Evolutionary conservation across 2,797 vertebrate genomes (phyloP), one percentile per base, ranked within the genome.

Genomic region (Cyclopterus lumpus): DNA sequence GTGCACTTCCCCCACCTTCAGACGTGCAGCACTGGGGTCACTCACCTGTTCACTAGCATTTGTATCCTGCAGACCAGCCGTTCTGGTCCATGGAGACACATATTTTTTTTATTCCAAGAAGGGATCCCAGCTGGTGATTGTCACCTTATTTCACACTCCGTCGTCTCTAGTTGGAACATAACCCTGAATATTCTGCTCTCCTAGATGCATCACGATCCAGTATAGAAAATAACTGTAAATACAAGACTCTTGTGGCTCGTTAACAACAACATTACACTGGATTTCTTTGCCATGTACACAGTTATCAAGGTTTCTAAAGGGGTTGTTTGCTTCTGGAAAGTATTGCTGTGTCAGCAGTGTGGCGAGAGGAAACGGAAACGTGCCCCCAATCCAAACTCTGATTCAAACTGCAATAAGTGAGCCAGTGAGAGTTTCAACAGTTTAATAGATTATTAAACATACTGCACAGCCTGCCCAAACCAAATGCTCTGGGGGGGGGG

Each of bases 31-130:
- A 64, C 48, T 16, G 42, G 67, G 81, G 73, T 80, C 80, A 68
- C 70, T 83, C 83, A 79, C 84, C 79, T 80, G 84, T 74, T 91
- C 77, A 64, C 54, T 4, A 48, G 46, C 40, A 76, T 84, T 90
- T 84, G 48, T 82, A 82, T 80, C 71, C 20, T 73, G 63, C 44
- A 12, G 49, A n/a, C n/a, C 12, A 26, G 34, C 34, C 8, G 46
- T 59, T 46, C 28, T n/a, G n/a, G n/a, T n/a, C 48, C 42, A 24
- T 38, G 44, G 28, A 68, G 71, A 64, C 46, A 26, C 6, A 8
- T 62, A 62, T 53, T 38, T 72, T 60, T 63, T 73, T 70, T 60
- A 58, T 73, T 71, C 75, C 49, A 64, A 68, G 40, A 4, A 62
- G 67, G 75, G 42, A 70, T 32, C 74, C 40, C 44, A 77, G 75